A percentile compares a stretch with the other conserved stretches of the same genome.
Evolutionary conservation across 35 echinoderm and acorn worm species (phyloP).

Genomic region (Acanthaster planci): DNA sequence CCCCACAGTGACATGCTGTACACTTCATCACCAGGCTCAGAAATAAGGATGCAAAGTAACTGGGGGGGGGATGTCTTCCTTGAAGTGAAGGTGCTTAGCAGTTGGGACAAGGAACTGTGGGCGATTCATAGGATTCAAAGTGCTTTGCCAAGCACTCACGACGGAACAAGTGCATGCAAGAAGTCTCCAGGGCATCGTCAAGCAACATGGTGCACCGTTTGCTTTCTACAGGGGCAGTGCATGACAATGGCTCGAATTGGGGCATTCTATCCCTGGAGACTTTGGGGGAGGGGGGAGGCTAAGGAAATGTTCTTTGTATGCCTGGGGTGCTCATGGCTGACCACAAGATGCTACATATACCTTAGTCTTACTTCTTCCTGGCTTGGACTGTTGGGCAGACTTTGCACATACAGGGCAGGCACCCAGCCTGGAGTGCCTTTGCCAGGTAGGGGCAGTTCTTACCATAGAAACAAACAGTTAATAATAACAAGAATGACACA

Average conservation of each 20-base stretch:
- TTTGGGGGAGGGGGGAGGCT: slow-evolving; percentile 21
- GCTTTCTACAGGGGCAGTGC: not conserved
- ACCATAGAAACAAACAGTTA: not conserved
- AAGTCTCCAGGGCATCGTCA: not conserved
- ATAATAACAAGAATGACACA: slow-evolving; percentile 40
- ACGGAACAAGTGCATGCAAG: slow-evolving; percentile 32
- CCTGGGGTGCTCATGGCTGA: too few species aligned
- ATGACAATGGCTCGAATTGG: slow-evolving; percentile 12
- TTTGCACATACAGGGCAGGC: too few species aligned
- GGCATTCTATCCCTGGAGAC: slow-evolving; percentile 1
- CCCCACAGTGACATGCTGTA: not conserved
- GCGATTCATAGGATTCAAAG: not conserved
- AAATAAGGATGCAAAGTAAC: not conserved
- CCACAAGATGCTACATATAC: not conserved
- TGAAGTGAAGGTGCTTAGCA: slow-evolving; percentile 3
- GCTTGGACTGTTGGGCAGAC: too few species aligned
- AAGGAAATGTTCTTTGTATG: not conserved
- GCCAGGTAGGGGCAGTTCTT: slow-evolving; percentile 8
- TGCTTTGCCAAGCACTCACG: too few species aligned
- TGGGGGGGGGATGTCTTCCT: not conserved
- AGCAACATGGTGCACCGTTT: not conserved
- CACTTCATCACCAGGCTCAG: not conserved
- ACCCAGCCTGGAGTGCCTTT: not conserved
- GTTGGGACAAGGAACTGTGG: not conserved
- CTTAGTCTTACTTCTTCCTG: too few species aligned